Conservation (phyloP, 2,888 invertebrate species). For the Zygaena filipendulae region DNA sequence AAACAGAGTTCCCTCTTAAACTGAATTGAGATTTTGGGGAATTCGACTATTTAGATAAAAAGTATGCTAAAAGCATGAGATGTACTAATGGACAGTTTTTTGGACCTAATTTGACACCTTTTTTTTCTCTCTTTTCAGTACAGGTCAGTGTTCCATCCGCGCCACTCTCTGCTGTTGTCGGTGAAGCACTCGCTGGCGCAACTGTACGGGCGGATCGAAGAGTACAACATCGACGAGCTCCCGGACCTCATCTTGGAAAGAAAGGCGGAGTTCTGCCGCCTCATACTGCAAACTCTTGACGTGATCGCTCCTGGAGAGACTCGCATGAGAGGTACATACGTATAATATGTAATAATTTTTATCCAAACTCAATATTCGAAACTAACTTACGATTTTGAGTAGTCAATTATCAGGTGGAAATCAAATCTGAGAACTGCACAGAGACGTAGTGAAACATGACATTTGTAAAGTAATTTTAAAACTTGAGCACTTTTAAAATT, state of each 20-base stretch:
- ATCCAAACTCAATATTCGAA: too few relatives aligned
- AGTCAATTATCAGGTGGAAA: too few relatives aligned
- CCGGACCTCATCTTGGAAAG: slow-evolving; percentile 78
- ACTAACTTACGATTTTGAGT: too few relatives aligned
- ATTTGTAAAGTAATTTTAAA: too few relatives aligned
- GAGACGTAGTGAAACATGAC: too few relatives aligned
- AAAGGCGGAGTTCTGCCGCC: slow-evolving; percentile 78
- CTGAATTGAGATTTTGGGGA: too few relatives aligned
- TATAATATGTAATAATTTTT: background rate
- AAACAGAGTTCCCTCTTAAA: too few relatives aligned
- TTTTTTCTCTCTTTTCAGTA: slow-evolving; percentile 47
- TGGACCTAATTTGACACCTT: background rate
- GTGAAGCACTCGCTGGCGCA: slow-evolving; percentile 78
- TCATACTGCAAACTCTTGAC: slow-evolving; percentile 75
- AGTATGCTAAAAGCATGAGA: too few relatives aligned
- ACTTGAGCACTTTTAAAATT: too few relatives aligned
- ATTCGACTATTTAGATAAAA: too few relatives aligned
- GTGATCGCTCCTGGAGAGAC: slow-evolving; percentile 82
- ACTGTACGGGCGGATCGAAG: slow-evolving; percentile 81
- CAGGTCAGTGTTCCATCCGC: slow-evolving; percentile 78
- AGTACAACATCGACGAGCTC: slow-evolving; percentile 76
- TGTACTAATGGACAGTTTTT: background rate
- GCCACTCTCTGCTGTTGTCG: slow-evolving; percentile 76
- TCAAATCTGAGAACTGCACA: too few relatives aligned
- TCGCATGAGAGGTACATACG: slow-evolving; percentile 73